phyloP scores from a whole-genome alignment of 2,113 vertebrate genomes.

The Axis porcinus region DNA sequence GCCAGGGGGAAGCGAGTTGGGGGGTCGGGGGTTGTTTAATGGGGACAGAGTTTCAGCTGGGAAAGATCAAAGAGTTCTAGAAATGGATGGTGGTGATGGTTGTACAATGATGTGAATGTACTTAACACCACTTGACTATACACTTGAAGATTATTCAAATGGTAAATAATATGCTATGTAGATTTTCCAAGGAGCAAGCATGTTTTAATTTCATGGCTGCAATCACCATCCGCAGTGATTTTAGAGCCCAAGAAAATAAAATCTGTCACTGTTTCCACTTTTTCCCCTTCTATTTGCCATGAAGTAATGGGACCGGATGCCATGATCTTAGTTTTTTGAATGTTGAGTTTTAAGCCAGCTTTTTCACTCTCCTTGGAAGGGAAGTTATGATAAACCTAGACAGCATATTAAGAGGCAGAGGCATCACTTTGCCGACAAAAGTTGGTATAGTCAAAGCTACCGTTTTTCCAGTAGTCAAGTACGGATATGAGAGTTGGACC shows the following conservation, averaged over 20 bases:
- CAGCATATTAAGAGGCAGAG: neutral
- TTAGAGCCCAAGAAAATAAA: neutral
- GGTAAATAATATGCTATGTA: neutral
- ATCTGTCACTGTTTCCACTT: neutral
- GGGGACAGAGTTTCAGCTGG: neutral
- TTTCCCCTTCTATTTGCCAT: neutral
- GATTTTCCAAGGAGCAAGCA: neutral
- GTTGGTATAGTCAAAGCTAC: neutral
- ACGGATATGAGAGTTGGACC: neutral
- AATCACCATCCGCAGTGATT: neutral
- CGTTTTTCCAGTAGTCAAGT: neutral
- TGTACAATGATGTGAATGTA: rapidly evolving
- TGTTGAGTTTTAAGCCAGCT: neutral
- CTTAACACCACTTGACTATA: rapidly evolving
- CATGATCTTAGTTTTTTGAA: neutral
- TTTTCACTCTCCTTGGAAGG: neutral
- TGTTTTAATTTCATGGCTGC: neutral
- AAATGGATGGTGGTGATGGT: neutral
- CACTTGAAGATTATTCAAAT: neutral
- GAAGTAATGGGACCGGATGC: neutral
- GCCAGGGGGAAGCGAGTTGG: rapidly evolving
- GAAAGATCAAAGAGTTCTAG: neutral
- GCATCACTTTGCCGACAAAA: neutral
- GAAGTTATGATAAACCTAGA: neutral
- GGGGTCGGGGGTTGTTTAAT: neutral